Percentiles rank a stretch among this genome's conserved stretches.
These are phyloP conservation scores for Tridacna gigas DNA, from an alignment of 2,888 invertebrate genomes.

Conservation along the genomic window DNA sequence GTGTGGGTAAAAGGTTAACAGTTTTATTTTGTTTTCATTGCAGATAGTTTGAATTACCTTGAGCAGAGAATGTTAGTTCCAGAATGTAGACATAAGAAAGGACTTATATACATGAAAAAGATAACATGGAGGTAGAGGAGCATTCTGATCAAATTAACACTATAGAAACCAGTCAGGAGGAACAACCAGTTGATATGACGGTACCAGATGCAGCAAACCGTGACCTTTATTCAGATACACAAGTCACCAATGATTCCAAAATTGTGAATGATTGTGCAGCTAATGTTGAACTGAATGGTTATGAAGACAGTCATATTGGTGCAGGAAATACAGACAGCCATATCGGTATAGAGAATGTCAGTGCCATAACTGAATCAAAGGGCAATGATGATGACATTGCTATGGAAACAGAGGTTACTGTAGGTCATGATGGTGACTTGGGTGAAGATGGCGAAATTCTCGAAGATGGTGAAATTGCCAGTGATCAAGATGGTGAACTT, in stretches of 20 bases:
- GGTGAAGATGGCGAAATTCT: conserved; percentile 77
- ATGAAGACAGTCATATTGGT: too few relatives aligned
- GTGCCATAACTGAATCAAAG: too few relatives aligned
- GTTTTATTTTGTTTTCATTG: neutral
- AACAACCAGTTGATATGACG: conserved; percentile 8
- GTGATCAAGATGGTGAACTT: conserved; percentile 68
- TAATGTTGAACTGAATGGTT: too few relatives aligned
- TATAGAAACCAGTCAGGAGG: neutral
- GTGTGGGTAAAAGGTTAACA: too few relatives aligned
- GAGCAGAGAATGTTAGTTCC: neutral
- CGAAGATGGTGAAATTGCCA: conserved; percentile 79
- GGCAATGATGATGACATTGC: neutral
- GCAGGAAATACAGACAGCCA: too few relatives aligned
- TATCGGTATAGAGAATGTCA: too few relatives aligned
- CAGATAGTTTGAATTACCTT: neutral
- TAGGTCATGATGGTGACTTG: conserved; percentile 18
- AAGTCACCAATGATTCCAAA: neutral
- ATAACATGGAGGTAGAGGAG: conserved; percentile 8
- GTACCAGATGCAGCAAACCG: conserved; percentile 1
- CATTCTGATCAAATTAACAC: conserved; percentile 11
- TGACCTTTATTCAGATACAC: neutral
- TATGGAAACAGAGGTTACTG: conserved; percentile 17
- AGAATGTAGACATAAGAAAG: neutral
- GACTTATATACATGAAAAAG: neutral
- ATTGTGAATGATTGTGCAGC: neutral